A percentile compares a stretch with the other conserved stretches of the same genome.
phyloP scores from a whole-genome alignment of 2,113 vertebrate species.

The Sclerurus mexicanus region DNA sequence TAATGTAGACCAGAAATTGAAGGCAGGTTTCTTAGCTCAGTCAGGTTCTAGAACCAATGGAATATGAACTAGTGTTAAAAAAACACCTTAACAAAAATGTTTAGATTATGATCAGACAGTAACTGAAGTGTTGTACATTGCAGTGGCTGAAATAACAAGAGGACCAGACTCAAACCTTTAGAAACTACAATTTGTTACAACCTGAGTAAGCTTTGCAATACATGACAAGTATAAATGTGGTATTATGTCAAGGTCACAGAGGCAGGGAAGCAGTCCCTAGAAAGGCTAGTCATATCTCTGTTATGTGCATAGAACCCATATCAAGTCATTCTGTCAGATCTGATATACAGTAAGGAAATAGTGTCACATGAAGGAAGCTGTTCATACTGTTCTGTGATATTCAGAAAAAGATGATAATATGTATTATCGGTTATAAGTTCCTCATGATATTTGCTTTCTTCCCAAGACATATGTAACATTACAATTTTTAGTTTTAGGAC shows the following conservation, averaged over 20 bases:
- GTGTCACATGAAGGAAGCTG: constrained; percentile 9
- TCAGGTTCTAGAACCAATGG: not conserved
- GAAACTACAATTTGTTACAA: not conserved
- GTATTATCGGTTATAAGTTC: not conserved
- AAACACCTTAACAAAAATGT: not conserved
- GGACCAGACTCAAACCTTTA: not conserved
- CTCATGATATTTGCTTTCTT: not conserved
- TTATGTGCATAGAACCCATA: not conserved
- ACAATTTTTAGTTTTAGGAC: not conserved
- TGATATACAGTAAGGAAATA: not conserved
- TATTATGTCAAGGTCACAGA: not conserved
- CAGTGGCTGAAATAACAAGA: not conserved
- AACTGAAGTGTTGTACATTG: not conserved
- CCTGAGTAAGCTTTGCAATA: not conserved
- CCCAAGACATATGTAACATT: not conserved
- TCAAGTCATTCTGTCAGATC: not conserved
- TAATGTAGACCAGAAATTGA: not conserved
- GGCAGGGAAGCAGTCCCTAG: not conserved
- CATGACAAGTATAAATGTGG: not conserved
- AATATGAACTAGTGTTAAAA: not conserved
- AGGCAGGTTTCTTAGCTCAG: not conserved
- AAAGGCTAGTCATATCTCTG: not conserved
- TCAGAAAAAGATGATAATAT: not conserved
- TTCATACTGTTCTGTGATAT: not conserved
- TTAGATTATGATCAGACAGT: not conserved